Base-by-base conservation (phyloP, 2,113 vertebrate genomes). In the Recurvirostra avosetta region DNA sequence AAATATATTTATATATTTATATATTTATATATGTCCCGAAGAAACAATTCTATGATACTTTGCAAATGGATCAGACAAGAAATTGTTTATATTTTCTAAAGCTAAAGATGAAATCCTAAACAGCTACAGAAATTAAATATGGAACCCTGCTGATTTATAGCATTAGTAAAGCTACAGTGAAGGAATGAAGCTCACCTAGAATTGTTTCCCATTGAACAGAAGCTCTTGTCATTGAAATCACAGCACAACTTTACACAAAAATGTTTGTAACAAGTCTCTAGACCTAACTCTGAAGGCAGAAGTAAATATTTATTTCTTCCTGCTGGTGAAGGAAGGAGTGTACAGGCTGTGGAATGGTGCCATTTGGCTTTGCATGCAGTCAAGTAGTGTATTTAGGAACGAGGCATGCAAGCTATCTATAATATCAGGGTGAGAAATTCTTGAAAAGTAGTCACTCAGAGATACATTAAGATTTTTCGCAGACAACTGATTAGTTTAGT, bases 331-430 rank as follows among this genome's bases (percentile, higher is more conserved):
- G 58, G 71, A 62, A 67, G 3, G 32, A 41, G 9, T 6, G 6
- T 29, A 41, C 0, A 0, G 2, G 2, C 19, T 45, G 8, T 63
- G 14, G 12, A 81, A 49, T 1, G 1, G 14, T 41, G 47, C 5
- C 40, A 4, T 70, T 70, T 49, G 21, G 32, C n/a, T 67, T 36
- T 71, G 34, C 20, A 22, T 43, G 18, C 20, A 74, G 34, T 2
- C 36, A 66, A 30, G 10, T 20, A 21, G 21, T 26, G 3, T 23
- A 30, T 70, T 52, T 49, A 49, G 30, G 63, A 81, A 15, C 11
- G 29, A 80, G 40, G 34, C 30, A 62, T 34, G 13, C 38, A 78
- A 91, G 11, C 6, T 80, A 8, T 16, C 17, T 38, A 6, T 16
- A 30, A 23, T 8, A 68, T n/a, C 32, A 52, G 23, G 9, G 38